Evolutionary conservation across 2,888 invertebrate genomes (phyloP).

Genomic region (Clanis bilineata): DNA sequence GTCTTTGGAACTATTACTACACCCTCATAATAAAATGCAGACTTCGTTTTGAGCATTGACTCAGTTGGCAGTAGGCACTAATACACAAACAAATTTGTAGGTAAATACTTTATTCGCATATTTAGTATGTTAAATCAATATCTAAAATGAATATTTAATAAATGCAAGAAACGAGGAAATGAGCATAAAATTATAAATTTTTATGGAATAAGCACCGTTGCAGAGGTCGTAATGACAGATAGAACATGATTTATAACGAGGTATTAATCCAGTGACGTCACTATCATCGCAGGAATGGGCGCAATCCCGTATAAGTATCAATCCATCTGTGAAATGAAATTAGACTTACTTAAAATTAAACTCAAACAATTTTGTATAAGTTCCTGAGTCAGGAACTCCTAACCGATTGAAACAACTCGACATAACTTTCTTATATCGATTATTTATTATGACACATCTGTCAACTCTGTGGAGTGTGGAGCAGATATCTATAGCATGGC

Average conservation of each 20-base stretch:
- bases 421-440: too few relatives aligned
- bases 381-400: too few relatives aligned
- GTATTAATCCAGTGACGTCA: constrained; percentile 32
- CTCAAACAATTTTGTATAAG: too few relatives aligned
- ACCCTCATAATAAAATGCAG: too few relatives aligned
- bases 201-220: constrained; percentile 49
- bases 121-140: neutral
- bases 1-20: too few relatives aligned
- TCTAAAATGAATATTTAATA: constrained; percentile 24
- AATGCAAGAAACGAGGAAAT: constrained; percentile 31
- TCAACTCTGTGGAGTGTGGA: too few relatives aligned
- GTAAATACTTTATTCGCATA: neutral
- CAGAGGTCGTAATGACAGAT: constrained; percentile 61
- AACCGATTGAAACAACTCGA: too few relatives aligned
- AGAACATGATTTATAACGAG: constrained; percentile 51
- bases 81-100: too few relatives aligned
- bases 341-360: neutral
- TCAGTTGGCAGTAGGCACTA: too few relatives aligned
- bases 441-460: too few relatives aligned
- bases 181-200: constrained; percentile 34
- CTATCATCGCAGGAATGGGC: constrained; percentile 47
- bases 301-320: constrained; percentile 60
- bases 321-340: constrained; percentile 42
- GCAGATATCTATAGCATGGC: too few relatives aligned
- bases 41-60: too few relatives aligned